A percentile compares a stretch with the other conserved stretches of the same genome.
phyloP scores from a whole-genome alignment of 2,888 invertebrate genomes.

The Caradrina kadenii region DNA sequence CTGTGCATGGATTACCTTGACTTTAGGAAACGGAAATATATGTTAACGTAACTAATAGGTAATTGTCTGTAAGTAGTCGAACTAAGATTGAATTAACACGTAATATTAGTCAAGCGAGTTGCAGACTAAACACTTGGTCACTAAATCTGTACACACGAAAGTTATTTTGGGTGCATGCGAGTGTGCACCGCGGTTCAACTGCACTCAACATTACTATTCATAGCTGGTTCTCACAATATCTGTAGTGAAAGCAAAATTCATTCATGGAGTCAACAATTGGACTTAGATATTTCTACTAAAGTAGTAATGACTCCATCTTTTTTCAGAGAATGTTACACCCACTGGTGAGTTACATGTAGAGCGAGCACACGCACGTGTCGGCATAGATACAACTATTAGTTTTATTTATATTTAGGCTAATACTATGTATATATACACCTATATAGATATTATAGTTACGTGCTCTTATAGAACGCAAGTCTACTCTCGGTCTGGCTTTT shows the following conservation, averaged over 20 bases:
- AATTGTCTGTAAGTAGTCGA: conserved; percentile 15
- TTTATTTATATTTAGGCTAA: conserved; percentile 27
- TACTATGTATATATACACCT: neutral
- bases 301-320: conserved; percentile 90
- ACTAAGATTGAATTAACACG: conserved; percentile 39
- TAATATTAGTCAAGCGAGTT: conserved; percentile 32
- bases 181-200: conserved; percentile 54
- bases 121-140: conserved; percentile 35
- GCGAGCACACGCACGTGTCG: conserved; percentile 79
- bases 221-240: conserved; percentile 59
- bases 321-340: conserved; percentile 90
- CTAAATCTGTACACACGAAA: conserved; percentile 40
- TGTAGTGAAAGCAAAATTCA: conserved; percentile 79
- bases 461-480: conserved; percentile 37
- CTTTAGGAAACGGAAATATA: conserved; percentile 33
- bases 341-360: conserved; percentile 88
- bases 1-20: conserved; percentile 66
- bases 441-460: conserved; percentile 38
- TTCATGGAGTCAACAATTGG: conserved; percentile 88
- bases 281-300: conserved; percentile 76
- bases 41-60: conserved; percentile 20
- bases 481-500: conserved; percentile 28
- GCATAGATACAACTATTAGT: conserved; percentile 57
- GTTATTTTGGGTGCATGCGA: conserved; percentile 65
- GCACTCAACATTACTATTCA: conserved; percentile 62